phyloP scores from a whole-genome alignment of 1,140 invertebrate genomes.

The Telenomus remus region DNA sequence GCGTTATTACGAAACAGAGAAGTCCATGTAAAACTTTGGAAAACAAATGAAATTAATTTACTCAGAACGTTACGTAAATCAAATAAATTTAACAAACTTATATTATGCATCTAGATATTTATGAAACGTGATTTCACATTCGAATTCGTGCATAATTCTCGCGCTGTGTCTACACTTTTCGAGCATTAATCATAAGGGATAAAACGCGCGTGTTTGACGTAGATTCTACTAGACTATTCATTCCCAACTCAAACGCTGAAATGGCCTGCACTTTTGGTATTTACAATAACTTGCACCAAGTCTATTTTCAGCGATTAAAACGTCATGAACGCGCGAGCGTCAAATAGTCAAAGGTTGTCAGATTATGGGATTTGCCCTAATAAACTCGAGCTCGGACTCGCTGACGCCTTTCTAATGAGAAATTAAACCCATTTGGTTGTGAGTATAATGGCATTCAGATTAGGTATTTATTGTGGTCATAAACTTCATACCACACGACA shows the following conservation, averaged over 20 bases:
- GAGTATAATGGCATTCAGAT: constrained; percentile 51
- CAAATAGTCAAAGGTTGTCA: constrained; percentile 53
- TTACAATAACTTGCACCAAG: constrained; percentile 31
- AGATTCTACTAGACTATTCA: constrained; percentile 35
- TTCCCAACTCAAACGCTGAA: constrained; percentile 30
- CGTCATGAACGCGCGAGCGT: constrained; percentile 20
- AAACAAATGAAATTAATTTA: no score
- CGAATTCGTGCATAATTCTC: no score
- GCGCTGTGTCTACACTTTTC: not conserved
- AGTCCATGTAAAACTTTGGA: not conserved
- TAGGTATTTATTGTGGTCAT: constrained; percentile 50
- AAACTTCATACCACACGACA: constrained; percentile 14
- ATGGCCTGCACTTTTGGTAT: constrained; percentile 22
- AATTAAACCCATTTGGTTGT: constrained; percentile 53
- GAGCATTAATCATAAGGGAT: constrained; percentile 21
- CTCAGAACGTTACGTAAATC: no score
- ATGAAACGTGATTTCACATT: not conserved
- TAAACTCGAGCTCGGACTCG: constrained; percentile 42
- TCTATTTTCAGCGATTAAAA: constrained; percentile 43
- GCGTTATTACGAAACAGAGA: no score
- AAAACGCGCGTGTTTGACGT: constrained; percentile 14
- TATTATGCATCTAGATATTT: not conserved
- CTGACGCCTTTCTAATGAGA: constrained; percentile 43
- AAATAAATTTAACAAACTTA: no score
- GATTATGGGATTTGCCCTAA: constrained; percentile 48